Evolutionary conservation across 2,888 invertebrate species (phyloP).

Genomic region (Nomada lathburiana): DNA sequence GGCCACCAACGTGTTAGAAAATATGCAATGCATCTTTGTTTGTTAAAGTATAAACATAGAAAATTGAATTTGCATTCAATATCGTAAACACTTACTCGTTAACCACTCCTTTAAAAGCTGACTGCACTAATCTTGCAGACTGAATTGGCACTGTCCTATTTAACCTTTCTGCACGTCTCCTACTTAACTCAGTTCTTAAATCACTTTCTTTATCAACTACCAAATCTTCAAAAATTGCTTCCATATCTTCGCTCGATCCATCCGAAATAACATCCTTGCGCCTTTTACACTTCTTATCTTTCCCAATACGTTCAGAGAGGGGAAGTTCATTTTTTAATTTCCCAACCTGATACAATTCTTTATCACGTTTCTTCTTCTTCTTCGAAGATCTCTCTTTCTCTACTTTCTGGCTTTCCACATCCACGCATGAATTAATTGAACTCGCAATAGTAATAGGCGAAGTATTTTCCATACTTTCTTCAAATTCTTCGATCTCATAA

Average conservation of each 20-base stretch:
- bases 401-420: constrained; percentile 74
- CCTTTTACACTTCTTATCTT: constrained; percentile 80
- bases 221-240: constrained; percentile 74
- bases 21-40: no score
- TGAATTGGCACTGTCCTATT: constrained; percentile 82
- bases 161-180: constrained; percentile 85
- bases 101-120: constrained; percentile 85
- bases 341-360: constrained; percentile 84
- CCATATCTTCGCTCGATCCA: constrained; percentile 67
- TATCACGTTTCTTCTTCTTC: constrained; percentile 84
- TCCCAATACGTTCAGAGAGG: constrained; percentile 78
- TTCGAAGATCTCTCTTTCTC: constrained; percentile 79
- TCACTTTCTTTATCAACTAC: constrained; percentile 83
- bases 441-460: constrained; percentile 66
- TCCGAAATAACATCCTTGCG: constrained; percentile 71
- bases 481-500: constrained; percentile 69
- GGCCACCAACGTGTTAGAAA: not conserved
- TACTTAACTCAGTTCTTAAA: constrained; percentile 85
- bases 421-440: constrained; percentile 59
- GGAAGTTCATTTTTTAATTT: constrained; percentile 78
- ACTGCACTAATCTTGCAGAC: constrained; percentile 85
- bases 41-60: not conserved
- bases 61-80: not conserved
- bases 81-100: constrained; percentile 83
- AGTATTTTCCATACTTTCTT: constrained; percentile 63